Percentiles rank a stretch among this genome's conserved stretches.
Evolutionary conservation across 2,888 invertebrate species (phyloP).

Genomic region (Agonopterix alstromeriana): DNA sequence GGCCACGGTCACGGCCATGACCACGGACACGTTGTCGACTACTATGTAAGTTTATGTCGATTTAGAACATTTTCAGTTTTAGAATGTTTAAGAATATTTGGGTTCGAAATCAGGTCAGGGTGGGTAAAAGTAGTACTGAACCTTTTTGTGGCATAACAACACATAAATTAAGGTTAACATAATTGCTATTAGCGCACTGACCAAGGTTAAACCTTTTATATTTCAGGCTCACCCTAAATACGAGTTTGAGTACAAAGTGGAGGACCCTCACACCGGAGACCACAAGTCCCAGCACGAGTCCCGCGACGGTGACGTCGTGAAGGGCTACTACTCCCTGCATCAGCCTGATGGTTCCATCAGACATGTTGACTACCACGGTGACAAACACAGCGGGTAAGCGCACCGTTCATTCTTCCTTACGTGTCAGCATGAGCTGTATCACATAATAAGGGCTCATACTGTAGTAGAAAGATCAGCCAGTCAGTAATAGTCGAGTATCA

Average conservation of each 20-base stretch:
- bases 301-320: conserved; percentile 57
- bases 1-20: conserved; percentile 24
- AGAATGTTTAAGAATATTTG: not conserved
- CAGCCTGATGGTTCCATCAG: conserved; percentile 71
- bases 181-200: no score
- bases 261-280: conserved; percentile 69
- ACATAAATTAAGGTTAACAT: no score
- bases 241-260: conserved; percentile 47
- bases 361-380: conserved; percentile 69
- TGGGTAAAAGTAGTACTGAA: no score
- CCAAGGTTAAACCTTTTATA: not conserved
- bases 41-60: conserved; percentile 25
- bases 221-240: conserved; percentile 50
- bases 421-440: no score
- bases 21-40: conserved; percentile 17
- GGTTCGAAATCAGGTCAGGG: no score
- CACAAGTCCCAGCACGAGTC: conserved; percentile 61
- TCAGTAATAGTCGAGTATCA: no score
- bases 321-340: conserved; percentile 49
- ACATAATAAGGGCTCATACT: not conserved
- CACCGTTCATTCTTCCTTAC: not conserved
- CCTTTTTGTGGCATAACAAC: no score
- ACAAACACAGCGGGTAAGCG: conserved; percentile 54
- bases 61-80: no score
- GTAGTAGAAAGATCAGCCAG: no score